phyloP scores from a whole-genome alignment of 2,888 invertebrate genomes.

The Poecilobothrus nobilitatus region DNA sequence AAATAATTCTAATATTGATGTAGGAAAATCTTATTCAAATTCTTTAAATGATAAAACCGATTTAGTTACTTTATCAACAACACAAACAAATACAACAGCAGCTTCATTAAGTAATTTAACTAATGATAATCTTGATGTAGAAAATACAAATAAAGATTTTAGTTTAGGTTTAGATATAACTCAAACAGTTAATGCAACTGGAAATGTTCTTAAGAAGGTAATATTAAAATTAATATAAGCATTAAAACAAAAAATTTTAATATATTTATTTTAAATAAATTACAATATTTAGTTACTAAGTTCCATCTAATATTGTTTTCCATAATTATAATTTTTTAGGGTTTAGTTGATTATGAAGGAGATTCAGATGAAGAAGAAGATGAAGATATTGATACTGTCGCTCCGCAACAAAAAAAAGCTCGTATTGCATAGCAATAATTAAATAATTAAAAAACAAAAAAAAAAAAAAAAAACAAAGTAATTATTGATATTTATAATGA shows the following conservation, averaged over 20 bases:
- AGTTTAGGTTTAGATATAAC: neutral
- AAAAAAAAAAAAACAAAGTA: no score
- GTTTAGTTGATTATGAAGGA: slow-evolving; percentile 93
- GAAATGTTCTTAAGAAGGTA: slow-evolving; percentile 28
- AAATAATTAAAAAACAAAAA: slow-evolving; percentile 17
- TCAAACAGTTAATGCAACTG: slow-evolving; percentile 22
- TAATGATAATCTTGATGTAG: neutral
- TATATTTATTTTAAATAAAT: neutral
- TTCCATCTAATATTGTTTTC: no score
- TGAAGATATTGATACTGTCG: slow-evolving; percentile 43
- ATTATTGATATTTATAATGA: neutral
- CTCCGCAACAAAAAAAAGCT: slow-evolving; percentile 42
- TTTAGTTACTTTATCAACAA: neutral
- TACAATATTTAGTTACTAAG: no score
- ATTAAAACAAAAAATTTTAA: neutral
- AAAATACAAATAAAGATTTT: neutral
- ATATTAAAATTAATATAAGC: slow-evolving; percentile 8
- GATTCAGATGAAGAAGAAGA: slow-evolving; percentile 94
- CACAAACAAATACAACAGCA: slow-evolving; percentile 13
- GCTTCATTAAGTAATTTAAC: slow-evolving; percentile 14
- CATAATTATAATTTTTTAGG: slow-evolving; percentile 47
- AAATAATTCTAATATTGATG: neutral
- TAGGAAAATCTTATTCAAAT: neutral
- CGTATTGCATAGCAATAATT: slow-evolving; percentile 41
- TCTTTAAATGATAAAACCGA: neutral